Conservation (phyloP, 2,888 invertebrate genomes). For the Elegia similella region DNA sequence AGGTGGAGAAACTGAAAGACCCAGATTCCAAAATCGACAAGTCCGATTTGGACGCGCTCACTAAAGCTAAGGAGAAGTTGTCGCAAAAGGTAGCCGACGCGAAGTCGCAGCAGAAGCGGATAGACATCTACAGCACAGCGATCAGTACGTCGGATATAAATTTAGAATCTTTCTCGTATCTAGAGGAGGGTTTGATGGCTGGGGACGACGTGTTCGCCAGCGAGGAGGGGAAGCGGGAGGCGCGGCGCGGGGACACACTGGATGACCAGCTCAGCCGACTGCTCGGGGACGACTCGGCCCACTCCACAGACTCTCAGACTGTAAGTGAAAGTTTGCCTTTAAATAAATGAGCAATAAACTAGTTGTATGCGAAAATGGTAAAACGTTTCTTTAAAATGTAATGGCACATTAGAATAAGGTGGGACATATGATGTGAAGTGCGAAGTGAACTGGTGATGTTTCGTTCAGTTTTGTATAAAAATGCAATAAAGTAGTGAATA, state of each 20-base stretch:
- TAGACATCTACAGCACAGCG: constrained; percentile 80
- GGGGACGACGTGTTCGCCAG: constrained; percentile 67
- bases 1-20: constrained; percentile 48
- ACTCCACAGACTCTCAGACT: constrained; percentile 61
- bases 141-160: constrained; percentile 77
- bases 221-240: constrained; percentile 49
- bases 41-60: constrained; percentile 64
- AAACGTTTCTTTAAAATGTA: constrained; percentile 44
- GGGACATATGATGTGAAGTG: constrained; percentile 54
- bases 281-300: constrained; percentile 61
- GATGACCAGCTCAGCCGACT: constrained; percentile 63
- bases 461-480: constrained; percentile 14
- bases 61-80: constrained; percentile 68
- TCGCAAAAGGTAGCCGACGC: constrained; percentile 70
- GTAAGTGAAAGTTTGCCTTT: constrained; percentile 68
- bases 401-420: constrained; percentile 40
- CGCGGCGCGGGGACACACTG: constrained; percentile 44
- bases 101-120: constrained; percentile 64
- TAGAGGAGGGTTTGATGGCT: constrained; percentile 72
- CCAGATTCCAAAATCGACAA: constrained; percentile 51
- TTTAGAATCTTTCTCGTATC: constrained; percentile 76
- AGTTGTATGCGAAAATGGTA: constrained; percentile 36
- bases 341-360: constrained; percentile 64
- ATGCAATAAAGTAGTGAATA: constrained; percentile 15
- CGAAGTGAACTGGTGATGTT: constrained; percentile 32